These are phyloP conservation scores for Pristionchus japonicus DNA, from an alignment of 2,888 invertebrate genomes.

Conservation along the genomic window DNA sequence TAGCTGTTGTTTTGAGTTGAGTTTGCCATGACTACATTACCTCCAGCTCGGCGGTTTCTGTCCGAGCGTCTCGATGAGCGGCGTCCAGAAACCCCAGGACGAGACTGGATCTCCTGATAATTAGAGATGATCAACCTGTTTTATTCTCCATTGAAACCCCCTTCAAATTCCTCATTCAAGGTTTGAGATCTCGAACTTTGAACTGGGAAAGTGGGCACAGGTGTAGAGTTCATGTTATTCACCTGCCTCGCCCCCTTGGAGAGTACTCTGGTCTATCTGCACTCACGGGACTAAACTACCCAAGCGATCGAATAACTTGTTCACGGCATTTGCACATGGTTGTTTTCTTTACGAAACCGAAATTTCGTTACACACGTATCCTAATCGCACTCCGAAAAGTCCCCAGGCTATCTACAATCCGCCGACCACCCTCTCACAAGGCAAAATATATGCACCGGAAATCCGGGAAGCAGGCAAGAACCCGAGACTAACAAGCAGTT, in stretches of 20 bases:
- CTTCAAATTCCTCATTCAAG: not conserved
- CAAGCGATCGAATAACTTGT: not conserved
- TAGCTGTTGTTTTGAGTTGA: too few relatives aligned
- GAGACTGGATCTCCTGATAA: conserved; percentile 8
- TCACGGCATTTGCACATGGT: not conserved
- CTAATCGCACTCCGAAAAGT: not conserved
- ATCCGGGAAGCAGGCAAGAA: not conserved
- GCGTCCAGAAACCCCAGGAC: conserved; percentile 54
- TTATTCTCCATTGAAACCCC: not conserved
- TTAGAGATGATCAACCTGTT: too few relatives aligned
- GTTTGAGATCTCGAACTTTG: not conserved
- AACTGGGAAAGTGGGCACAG: not conserved
- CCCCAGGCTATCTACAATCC: not conserved
- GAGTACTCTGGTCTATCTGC: not conserved
- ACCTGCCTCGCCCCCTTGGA: not conserved
- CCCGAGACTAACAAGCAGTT: too few relatives aligned
- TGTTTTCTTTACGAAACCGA: not conserved
- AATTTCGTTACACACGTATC: not conserved
- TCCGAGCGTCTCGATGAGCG: conserved; percentile 50
- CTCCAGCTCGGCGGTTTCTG: conserved; percentile 17
- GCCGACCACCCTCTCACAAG: not conserved
- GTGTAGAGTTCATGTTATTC: not conserved
- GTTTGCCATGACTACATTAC: too few relatives aligned
- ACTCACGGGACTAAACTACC: not conserved
- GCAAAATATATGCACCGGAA: not conserved